Percentiles rank a stretch among this genome's conserved stretches.
Conservation (phyloP, 1,140 invertebrate species). For the Psix sp. region DNA sequence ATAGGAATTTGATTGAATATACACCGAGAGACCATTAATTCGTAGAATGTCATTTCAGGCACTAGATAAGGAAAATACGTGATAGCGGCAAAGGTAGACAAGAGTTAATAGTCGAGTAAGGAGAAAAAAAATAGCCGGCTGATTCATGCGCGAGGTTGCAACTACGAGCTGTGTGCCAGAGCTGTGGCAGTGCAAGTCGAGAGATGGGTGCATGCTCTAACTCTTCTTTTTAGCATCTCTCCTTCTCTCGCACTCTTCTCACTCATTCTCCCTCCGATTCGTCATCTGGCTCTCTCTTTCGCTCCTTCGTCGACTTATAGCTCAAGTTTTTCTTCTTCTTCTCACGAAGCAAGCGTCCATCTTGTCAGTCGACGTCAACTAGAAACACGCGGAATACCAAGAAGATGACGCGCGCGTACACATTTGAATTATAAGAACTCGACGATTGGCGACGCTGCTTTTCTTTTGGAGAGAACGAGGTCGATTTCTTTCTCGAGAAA, state of each 20-base stretch:
- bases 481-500: slow-evolving; percentile 20
- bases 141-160: slow-evolving; percentile 68
- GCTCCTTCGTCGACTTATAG: slow-evolving; percentile 10
- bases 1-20: background rate
- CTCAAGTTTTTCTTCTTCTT: slow-evolving; percentile 35
- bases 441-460: slow-evolving; percentile 14
- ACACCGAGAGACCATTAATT: slow-evolving; percentile 8
- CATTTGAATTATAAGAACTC: slow-evolving; percentile 46
- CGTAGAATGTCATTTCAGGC: slow-evolving; percentile 1
- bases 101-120: slow-evolving; percentile 49
- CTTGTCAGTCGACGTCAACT: slow-evolving; percentile 51
- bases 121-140: slow-evolving; percentile 63
- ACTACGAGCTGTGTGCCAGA: slow-evolving; percentile 49
- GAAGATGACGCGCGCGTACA: slow-evolving; percentile 48
- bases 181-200: slow-evolving; percentile 52
- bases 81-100: slow-evolving; percentile 24
- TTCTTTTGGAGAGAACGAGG: slow-evolving; percentile 29
- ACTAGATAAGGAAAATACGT: slow-evolving; percentile 35
- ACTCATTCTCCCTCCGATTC: slow-evolving; percentile 12
- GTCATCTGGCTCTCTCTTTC: slow-evolving; percentile 13
- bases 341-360: slow-evolving; percentile 46
- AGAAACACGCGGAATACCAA: slow-evolving; percentile 53
- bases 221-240: slow-evolving; percentile 1
- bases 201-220: slow-evolving; percentile 48
- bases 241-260: slow-evolving; percentile 12